Evolutionary conservation across 2,113 vertebrate species (phyloP), one percentile per base, ranked within the genome.

Genomic region (Crotalus helleri): DNA sequence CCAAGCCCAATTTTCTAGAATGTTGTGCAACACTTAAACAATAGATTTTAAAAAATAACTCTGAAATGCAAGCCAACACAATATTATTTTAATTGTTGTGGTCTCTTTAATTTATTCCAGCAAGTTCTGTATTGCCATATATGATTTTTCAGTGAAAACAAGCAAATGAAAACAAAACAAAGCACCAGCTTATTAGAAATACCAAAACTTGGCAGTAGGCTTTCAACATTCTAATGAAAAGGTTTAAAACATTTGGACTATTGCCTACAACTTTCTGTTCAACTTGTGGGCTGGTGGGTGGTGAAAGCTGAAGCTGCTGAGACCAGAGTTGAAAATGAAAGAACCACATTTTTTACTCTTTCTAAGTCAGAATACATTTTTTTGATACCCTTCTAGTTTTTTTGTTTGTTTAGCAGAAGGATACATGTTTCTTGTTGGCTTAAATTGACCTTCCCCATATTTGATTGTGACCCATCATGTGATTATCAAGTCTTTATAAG

Each of bases 1-100:
- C 94, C 91, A 85, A 33, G 74, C 0, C 0, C 85, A n/a, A 33
- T 95, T 96, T 96, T n/a, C 89, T 94, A 95, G 69, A 89, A 96
- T 93, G 94, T 23, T 92, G 91, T 54, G 17, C 90, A 93, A 93
- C 58, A 51, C 93, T 92, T 39, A 53, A 91, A 91, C 3, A 95
- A 93, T 85, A 94, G 12, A 3, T 95, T 93, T 95, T 94, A 94
- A 88, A 24, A 24, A 93, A 93, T 12, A 69, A 87, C 74, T 94
- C 89, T 44, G n/a, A 96, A 94, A 90, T 3, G 24, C 93, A 92
- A 88, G 46, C 88, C 94, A 96, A 69, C 81, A 51, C 0, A 94
- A 55, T 94, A 93, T 92, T 90, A 92, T 93, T 96, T 92, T 96
- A 94, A 93, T 92, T 93, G 29, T 29, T 94, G 81, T 88, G 1